Evolutionary conservation across 2,888 invertebrate genomes (phyloP), one percentile per base, ranked within the genome.

Genomic region (Leucozona laternaria): DNA sequence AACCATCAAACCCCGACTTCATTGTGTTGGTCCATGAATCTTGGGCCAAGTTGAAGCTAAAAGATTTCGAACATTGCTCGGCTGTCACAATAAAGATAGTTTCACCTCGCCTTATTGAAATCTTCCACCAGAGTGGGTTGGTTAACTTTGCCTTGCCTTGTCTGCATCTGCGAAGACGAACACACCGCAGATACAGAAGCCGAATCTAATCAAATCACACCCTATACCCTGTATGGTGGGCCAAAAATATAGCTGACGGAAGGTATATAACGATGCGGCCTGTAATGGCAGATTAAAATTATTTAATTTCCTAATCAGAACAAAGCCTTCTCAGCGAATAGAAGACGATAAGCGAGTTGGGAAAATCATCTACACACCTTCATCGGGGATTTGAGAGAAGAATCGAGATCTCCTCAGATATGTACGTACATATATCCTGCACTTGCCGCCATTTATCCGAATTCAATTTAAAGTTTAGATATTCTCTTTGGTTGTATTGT

Each of bases 391-490:
- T 45, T 15, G 7, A 22, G 7, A 22, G 28, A 48, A 31, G 31
- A 68, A 53, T 45, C n/a, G 11, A 20, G 28, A 64, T 58, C 34
- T 25, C 64, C n/a, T 55, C 31, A 31, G 34, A 34, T 37, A n/a
- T n/a, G n/a, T n/a, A n/a, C n/a, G n/a, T n/a, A n/a, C n/a, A n/a
- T n/a, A 22, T 60, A 25, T 68, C 2, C 53, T 66, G 40, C 64
- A 48, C 57, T 17, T 34, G 28, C 25, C 62, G 34, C 68, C 64
- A 82, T 83, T 66, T 66, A 72, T 48, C 43, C 72, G 76, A 76
- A 83, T 87, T 87, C 87, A 87, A 87, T 87, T 87, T 87, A 87
- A 87, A 87, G 87, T 87, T 87, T 83, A 79, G 83, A 60, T 73
- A 73, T 77, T 77, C 68, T 68, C 57, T 73, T 82, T 50, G 28